Percentiles rank a stretch among this genome's conserved stretches.
phyloP scores from a whole-genome alignment of 2,113 vertebrate genomes.

The Sebastes schlegelii region DNA sequence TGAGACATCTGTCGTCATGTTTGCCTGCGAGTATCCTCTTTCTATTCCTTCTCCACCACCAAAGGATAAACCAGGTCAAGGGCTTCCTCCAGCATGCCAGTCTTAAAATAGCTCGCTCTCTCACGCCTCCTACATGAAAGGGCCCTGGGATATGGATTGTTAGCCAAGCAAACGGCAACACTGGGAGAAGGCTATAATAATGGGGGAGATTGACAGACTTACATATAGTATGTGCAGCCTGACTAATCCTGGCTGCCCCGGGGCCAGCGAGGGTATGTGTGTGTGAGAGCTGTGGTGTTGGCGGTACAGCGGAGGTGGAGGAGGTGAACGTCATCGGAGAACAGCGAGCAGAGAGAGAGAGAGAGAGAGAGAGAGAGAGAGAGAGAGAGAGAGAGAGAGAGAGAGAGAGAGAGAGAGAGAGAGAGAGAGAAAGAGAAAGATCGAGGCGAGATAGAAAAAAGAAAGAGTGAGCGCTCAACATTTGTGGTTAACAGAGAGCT shows the following conservation, averaged over 20 bases:
- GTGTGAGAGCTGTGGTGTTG: slow-evolving; percentile 27
- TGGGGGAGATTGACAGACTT: slow-evolving; percentile 46
- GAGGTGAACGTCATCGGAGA: slow-evolving; percentile 39
- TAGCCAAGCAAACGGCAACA: slow-evolving; percentile 52
- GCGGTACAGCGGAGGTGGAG: slow-evolving; percentile 23
- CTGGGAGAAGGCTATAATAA: slow-evolving; percentile 40
- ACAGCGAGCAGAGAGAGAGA: slow-evolving; percentile 8
- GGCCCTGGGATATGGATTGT: slow-evolving; percentile 53
- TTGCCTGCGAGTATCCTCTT: slow-evolving; percentile 53
- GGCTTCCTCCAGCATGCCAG: slow-evolving; percentile 71
- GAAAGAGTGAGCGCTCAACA: slow-evolving; percentile 37
- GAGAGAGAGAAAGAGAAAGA: slow-evolving; percentile 2
- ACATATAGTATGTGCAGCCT: slow-evolving; percentile 38
- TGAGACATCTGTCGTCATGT: slow-evolving; percentile 57
- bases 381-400: slow-evolving; percentile 11
- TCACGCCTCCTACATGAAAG: slow-evolving; percentile 66
- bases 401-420: slow-evolving; percentile 29
- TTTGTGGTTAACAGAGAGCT: slow-evolving; percentile 70
- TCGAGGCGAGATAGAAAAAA: slow-evolving; percentile 14
- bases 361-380: slow-evolving; percentile 16
- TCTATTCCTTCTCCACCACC: slow-evolving; percentile 33
- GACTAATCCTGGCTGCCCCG: slow-evolving; percentile 49
- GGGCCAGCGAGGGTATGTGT: slow-evolving; percentile 32
- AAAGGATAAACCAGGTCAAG: slow-evolving; percentile 79
- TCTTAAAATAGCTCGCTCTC: slow-evolving; percentile 72